Base-by-base conservation (phyloP, 2,113 vertebrate species). In the Numida meleagris region DNA sequence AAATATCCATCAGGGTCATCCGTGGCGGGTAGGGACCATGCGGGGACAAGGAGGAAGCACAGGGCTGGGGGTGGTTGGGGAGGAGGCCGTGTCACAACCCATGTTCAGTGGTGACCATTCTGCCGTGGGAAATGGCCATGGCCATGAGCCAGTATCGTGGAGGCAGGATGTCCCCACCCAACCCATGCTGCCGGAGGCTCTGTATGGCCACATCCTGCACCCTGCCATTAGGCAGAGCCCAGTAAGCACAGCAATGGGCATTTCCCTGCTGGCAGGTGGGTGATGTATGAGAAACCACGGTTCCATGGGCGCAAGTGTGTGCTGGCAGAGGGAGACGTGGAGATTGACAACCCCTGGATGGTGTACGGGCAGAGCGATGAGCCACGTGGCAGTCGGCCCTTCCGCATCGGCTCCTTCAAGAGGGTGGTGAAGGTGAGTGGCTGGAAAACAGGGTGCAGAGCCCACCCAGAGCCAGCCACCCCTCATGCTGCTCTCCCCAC, bases 251-350 rank as follows among this genome's bases (percentile, higher is more conserved):
- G 31, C 17, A n/a, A 19, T 21, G 55, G 24, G 12, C 1, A 5
- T 38, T 27, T 21, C 1, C 73, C 46, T 10, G 14, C 86, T 83
- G 6, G 19, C 91, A 99, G 99, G 62, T 99, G 99, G 99, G 96
- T 99, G 82, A 96, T 99, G n/a, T 99, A 99, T 2, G 99, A 99
- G 96, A 98, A 99, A 87, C 98, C 99, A 0, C 95, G 98, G 88
- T 99, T 98, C 40, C 98, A 96, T 25, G 99, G 99, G 59, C 98
- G 95, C 96, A 99, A 99, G 95, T 93, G 99, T 6, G 98, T 98
- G 57, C 95, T 99, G 86, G 98, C 98, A 1, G 99, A 99, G 95
- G 99, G 98, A 2, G 98, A 99, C 40, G 92, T 98, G 10, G 99
- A 99, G 94, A 97, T 99, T 77, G 92, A 97, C 18, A 96, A 84